Base-by-base conservation (phyloP, 2,888 invertebrate species). In the Aethes cnicana region DNA sequence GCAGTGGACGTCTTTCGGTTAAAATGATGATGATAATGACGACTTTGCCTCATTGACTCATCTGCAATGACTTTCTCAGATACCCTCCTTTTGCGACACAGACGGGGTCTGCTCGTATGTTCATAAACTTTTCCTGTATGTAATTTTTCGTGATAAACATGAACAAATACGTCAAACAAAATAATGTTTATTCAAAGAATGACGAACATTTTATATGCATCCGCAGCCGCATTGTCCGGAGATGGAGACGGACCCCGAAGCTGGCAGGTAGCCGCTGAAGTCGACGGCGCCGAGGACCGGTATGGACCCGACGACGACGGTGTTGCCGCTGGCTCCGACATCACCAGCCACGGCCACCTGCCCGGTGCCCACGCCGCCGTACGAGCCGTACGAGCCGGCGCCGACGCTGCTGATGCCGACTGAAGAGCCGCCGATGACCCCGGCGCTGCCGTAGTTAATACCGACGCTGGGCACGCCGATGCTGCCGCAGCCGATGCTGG, bases 231-330 rank as follows among this genome's bases (percentile, higher is more conserved):
- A 47, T 3, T 39, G 17, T 32, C 46, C 53, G 17, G 17, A 32
- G 4, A 53, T 25, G 2, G 33, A 26, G 26, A 53, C 41, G 18
- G 37, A 18, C 4, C 53, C 53, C 7, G 14, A n/a, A 0, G 46
- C 53, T 1, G 39, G 35, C 21, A 47, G 21, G 4, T 5, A 7
- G 8, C 53, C 46, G 4, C 23, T 11, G 17, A 53, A 47, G n/a
- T 32, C 7, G 21, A 53, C 39, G 1, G 37, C n/a, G 12, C 53
- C 46, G 2, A 47, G 14, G 18, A 53, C 52, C 7, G 55, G 52
- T 33, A 52, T 52, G 18, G 37, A 33, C 7, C 54, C 54, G 52
- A 57, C 12, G 55, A 59, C 52, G 55, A 48, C 8, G 54, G 55
- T 32, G 50, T 54, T 9, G 32, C 44, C 33, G 47, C 50, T 7